Evolutionary conservation across 2,888 invertebrate genomes (phyloP).

Genomic region (Erebia palarica): DNA sequence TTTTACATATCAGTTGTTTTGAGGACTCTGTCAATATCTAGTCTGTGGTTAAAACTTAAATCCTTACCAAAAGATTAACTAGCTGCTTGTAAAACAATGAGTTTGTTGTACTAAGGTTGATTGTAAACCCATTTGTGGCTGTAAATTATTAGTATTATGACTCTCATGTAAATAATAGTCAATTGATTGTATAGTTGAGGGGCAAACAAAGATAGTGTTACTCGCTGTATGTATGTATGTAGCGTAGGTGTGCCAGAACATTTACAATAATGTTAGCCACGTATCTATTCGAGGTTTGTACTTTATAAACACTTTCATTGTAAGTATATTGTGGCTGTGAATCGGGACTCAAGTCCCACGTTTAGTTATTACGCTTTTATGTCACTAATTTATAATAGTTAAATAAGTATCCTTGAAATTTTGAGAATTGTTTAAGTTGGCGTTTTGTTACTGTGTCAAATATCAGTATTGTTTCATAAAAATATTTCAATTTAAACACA

Average conservation of each 20-base stretch:
- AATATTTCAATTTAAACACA: constrained; percentile 29
- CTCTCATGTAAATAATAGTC: constrained; percentile 70
- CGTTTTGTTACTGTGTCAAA: constrained; percentile 6
- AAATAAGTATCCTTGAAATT: constrained; percentile 30
- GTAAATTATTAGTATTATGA: constrained; percentile 43
- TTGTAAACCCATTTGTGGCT: constrained; percentile 36
- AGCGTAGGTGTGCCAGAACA: constrained; percentile 58
- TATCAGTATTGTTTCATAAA: constrained; percentile 29
- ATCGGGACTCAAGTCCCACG: constrained; percentile 65
- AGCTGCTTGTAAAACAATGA: constrained; percentile 14
- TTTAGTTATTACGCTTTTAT: constrained; percentile 72
- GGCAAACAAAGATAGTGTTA: constrained; percentile 60
- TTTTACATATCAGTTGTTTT: not conserved
- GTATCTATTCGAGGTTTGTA: constrained; percentile 61
- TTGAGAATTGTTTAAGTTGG: constrained; percentile 13
- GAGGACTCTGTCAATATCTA: not conserved
- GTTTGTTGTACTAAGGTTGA: constrained; percentile 6
- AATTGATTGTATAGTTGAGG: constrained; percentile 61
- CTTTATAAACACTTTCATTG: constrained; percentile 71
- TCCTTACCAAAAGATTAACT: constrained; percentile 10
- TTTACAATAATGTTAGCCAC: constrained; percentile 61
- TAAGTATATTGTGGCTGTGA: constrained; percentile 80
- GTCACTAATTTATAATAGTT: constrained; percentile 72
- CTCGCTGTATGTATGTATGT: constrained; percentile 46
- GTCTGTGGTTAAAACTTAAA: not conserved